Base-by-base conservation (phyloP, 2,888 invertebrate genomes). In the Napeogenes sylphis region DNA sequence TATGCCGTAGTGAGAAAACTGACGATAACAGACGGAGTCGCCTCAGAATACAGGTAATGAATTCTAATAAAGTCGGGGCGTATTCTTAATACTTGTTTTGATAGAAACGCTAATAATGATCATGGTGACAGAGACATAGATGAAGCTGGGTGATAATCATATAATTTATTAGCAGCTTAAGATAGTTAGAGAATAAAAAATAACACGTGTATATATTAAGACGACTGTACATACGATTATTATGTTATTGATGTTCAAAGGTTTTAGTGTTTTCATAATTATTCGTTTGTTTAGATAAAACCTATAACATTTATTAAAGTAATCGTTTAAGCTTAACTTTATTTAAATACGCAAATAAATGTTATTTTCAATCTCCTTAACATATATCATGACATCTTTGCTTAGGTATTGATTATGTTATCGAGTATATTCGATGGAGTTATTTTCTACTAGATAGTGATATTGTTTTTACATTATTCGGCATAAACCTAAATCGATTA, bases 1-100 rank as follows among this genome's bases (percentile, higher is more conserved):
- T 84, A 82, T 83, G 84, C 84, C 80, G 83, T 85, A 84, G 87
- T 83, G 90, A 89, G 89, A 87, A 87, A 90, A 87, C 78, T 83
- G 74, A 75, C 80, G 87, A 89, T 88, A 89, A 85, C 79, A 80
- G 79, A 78, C 80, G 75, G 72, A 76, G 21, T 21, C 21, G 21
- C 21, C 80, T 81, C 86, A 82, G 85, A 83, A 85, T 85, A 83
- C 84, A 80, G 84, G 83, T 87, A 89, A 88, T 89, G 84, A 85
- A 85, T 85, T 83, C 82, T 84, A 84, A 86, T 87, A 84, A 81
- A 82, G 82, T 77, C 78, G 74, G 76, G 70, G 73, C 73, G 70
- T 75, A 75, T 75, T 73, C 73, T 74, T 72, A 70, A 72, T 77
- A 78, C 77, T 73, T 73, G 78, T 78, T 79, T 70, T 70, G 74